Base-by-base conservation (phyloP, 2,113 vertebrate species). In the Polypterus bichir region DNA sequence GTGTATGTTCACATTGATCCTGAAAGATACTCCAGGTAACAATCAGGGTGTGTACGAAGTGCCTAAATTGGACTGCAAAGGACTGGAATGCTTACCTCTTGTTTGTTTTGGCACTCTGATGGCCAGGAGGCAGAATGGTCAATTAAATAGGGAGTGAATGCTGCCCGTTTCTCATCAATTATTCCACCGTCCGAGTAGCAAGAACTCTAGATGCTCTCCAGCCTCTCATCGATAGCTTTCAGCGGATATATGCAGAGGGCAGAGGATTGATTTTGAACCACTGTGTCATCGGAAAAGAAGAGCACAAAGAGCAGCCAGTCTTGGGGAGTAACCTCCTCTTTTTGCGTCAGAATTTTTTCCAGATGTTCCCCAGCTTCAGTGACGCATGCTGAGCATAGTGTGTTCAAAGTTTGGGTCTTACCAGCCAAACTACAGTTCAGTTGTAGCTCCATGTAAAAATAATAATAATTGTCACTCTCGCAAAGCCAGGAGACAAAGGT, bases 371-470 rank as follows among this genome's bases (percentile, higher is more conserved):
- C 92, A 0, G 85, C 78, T 0, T 57, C 54, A 0, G 86, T 74
- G 44, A 97, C 61, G 0, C 85, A 91, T 7, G 88, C 91, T 0
- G 93, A 27, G 27, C 27, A 2, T 27, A 81, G 90, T 69, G 91
- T 83, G 67, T 91, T 87, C 49, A 86, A 94, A 27, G 27, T 27
- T 51, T 62, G 73, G 66, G 84, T 82, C 56, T 2, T 3, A 1
- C 71, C 54, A 3, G 67, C 77, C 63, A 79, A 73, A 4, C 69
- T 84, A 64, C 95, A 98, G 61, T 76, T 83, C 63, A 98, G 81
- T 75, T 92, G 91, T 80, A 96, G 88, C 78, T 98, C 96, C 1
- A 92, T 88, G 74, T 98, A 97, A n/a, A 94, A 98, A 71, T 88
- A 94, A 47, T 97, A 98, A 10, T 70, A 73, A 7, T 74, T 71